phyloP scores from a whole-genome alignment of 2,888 invertebrate species.

The Clanis bilineata region DNA sequence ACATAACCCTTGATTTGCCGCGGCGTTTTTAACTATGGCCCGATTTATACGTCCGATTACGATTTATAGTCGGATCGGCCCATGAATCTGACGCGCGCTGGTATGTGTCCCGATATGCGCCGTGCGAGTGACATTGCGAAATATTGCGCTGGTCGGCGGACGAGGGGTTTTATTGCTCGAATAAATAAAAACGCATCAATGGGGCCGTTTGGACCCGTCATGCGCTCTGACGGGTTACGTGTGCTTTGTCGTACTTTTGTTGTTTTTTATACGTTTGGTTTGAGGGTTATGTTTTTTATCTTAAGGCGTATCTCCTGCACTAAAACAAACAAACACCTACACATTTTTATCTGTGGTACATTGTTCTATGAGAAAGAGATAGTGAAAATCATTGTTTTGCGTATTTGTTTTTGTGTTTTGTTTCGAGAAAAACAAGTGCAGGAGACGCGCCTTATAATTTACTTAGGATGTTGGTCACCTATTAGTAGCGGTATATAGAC shows the following conservation, averaged over 20 bases:
- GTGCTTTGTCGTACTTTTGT: neutral
- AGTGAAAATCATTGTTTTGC: too few relatives aligned
- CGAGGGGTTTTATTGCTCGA: constrained; percentile 40
- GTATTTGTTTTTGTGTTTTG: too few relatives aligned
- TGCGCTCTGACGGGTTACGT: constrained; percentile 15
- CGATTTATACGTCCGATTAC: constrained; percentile 47
- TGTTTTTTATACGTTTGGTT: neutral
- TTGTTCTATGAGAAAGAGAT: too few relatives aligned
- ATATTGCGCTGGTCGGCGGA: constrained; percentile 32
- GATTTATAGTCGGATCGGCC: constrained; percentile 48
- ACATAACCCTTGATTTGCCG: constrained; percentile 9
- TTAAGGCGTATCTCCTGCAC: too few relatives aligned
- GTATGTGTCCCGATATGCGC: constrained; percentile 47
- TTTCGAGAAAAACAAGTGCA: too few relatives aligned
- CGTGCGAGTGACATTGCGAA: constrained; percentile 45
- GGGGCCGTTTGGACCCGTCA: constrained; percentile 27
- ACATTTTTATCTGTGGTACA: too few relatives aligned
- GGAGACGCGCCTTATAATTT: too few relatives aligned
- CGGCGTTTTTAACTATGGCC: constrained; percentile 28
- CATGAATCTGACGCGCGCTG: constrained; percentile 49
- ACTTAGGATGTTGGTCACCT: too few relatives aligned
- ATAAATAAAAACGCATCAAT: constrained; percentile 51
- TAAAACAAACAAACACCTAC: too few relatives aligned
- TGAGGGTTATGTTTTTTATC: too few relatives aligned
- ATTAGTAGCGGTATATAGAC: too few relatives aligned